Evolutionary conservation across 1,140 invertebrate genomes (phyloP).

Genomic region (Lasioglossum baleicum): DNA sequence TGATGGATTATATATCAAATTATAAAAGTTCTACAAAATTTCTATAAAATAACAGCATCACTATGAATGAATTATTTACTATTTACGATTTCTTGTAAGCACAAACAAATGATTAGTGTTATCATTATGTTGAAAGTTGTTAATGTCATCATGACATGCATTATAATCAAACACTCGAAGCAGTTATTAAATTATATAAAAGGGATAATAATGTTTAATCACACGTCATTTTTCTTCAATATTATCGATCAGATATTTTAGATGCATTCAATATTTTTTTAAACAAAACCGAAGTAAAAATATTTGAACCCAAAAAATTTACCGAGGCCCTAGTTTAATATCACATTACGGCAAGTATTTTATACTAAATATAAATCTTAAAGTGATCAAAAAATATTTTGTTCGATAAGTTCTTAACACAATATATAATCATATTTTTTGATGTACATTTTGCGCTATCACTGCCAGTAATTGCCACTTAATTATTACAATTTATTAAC

Average conservation of each 20-base stretch:
- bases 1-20: neutral
- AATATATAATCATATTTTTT: constrained; percentile 12
- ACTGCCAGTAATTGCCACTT: constrained; percentile 5
- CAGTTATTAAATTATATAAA: constrained; percentile 7
- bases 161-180: constrained; percentile 17
- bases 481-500: constrained; percentile 10
- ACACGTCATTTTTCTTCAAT: neutral
- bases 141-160: constrained; percentile 6
- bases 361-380: constrained; percentile 36
- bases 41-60: neutral
- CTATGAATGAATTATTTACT: neutral
- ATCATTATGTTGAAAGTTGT: neutral
- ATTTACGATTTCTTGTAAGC: neutral
- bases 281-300: constrained; percentile 8
- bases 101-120: neutral
- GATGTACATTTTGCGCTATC: neutral
- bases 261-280: constrained; percentile 1
- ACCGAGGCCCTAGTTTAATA: constrained; percentile 25
- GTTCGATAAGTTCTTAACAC: constrained; percentile 3
- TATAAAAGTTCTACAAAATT: neutral
- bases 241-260: neutral
- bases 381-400: constrained; percentile 29
- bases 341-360: constrained; percentile 47
- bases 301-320: constrained; percentile 10
- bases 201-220: constrained; percentile 4